Base-by-base conservation (phyloP, 2,113 vertebrate species). In the Vulpes ferrilata region DNA sequence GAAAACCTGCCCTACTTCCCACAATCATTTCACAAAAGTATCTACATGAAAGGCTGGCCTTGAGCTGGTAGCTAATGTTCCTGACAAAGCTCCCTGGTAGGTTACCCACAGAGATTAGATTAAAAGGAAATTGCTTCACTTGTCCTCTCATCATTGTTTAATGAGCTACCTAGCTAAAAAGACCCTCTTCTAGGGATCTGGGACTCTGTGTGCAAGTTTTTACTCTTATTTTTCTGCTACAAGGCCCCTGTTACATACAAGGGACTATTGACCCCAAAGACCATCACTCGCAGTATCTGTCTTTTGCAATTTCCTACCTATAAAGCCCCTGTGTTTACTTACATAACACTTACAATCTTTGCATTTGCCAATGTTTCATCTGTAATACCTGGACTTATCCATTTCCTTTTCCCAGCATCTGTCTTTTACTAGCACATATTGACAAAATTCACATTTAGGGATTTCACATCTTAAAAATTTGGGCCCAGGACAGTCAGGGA, bases 31-130 rank as follows among this genome's bases (percentile, higher is more conserved):
- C 96, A 95, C n/a, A 83, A 38, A 95, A 92, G 92, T 76, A 30
- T 38, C 92, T 89, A 86, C 94, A 93, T 96, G 92, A 96, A 97
- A 97, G 95, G 32, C 90, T 92, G 87, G 51, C 64, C 88, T 93
- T 90, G 93, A 97, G 82, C 91, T 88, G 78, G 65, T 67, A 96
- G 94, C 93, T 87, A 80, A 93, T 79, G 90, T 87, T 96, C 51
- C 83, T 81, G 85, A 59, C 93, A 91, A 97, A 80, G 25, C 30
- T 84, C 88, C 79, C 69, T 55, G 17, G 73, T 78, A 79, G 78
- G 90, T 83, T 60, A 67, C 90, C 79, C 30, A 12, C 51, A 64
- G 80, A 92, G 90, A 92, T 74, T 20, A 87, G 60, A 78, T 94
- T 59, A 93, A 95, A 97, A 80, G 30, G 5, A 96, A 25, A 32